Conservation (phyloP, 2,888 invertebrate species). For the Cordilura impudica region DNA sequence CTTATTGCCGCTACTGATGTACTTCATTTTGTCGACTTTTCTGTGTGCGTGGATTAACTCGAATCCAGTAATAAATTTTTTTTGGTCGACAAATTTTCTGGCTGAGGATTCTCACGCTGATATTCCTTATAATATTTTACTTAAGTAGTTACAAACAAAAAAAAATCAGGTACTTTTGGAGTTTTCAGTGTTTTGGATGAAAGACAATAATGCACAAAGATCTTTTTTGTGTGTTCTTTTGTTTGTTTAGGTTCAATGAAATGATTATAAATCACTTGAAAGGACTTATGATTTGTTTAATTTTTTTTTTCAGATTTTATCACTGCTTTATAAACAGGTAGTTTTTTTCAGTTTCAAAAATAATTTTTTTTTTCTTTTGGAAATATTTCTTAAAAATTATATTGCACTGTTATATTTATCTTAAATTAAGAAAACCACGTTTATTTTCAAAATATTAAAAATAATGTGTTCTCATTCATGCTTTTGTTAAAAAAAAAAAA, state of each 20-base stretch:
- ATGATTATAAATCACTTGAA: slow-evolving; percentile 8
- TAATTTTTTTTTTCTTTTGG: background rate
- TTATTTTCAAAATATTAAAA: background rate
- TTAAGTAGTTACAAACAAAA: slow-evolving; percentile 1
- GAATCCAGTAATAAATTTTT: slow-evolving; percentile 51
- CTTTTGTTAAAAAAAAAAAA: background rate
- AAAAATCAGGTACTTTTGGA: slow-evolving; percentile 59
- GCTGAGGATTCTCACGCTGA: slow-evolving; percentile 1
- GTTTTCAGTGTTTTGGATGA: slow-evolving; percentile 8
- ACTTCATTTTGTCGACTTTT: slow-evolving; percentile 72
- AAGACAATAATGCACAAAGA: background rate
- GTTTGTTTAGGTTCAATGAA: slow-evolving; percentile 20
- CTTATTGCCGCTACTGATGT: slow-evolving; percentile 74
- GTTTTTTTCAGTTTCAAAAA: background rate
- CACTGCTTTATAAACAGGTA: slow-evolving; percentile 1
- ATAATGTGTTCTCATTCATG: background rate
- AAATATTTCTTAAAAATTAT: background rate
- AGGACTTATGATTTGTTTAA: slow-evolving; percentile 1
- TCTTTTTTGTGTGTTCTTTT: slow-evolving; percentile 6
- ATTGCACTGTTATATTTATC: slow-evolving; percentile 24
- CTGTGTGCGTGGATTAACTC: slow-evolving; percentile 16
- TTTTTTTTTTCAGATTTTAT: slow-evolving; percentile 13
- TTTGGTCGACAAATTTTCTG: background rate
- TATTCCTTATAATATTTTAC: slow-evolving; percentile 19
- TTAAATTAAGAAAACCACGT: slow-evolving; percentile 3